These are phyloP conservation scores for Wiebesia pumilae DNA, from an alignment of 1,140 invertebrate genomes.

Conservation along the genomic window DNA sequence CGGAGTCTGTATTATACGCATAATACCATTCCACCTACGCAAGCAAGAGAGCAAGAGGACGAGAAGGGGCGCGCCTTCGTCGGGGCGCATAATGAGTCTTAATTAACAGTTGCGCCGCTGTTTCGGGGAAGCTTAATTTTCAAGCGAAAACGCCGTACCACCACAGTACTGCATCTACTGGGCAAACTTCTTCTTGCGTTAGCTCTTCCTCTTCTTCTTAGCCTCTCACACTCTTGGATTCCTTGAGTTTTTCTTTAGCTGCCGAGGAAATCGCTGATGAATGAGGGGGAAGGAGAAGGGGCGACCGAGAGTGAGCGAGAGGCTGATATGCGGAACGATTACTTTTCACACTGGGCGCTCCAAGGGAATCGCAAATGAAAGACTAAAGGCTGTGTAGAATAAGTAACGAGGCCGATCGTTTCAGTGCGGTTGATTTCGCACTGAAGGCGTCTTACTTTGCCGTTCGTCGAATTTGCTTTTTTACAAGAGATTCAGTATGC, in stretches of 20 bases:
- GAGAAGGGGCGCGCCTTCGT: conserved; percentile 6
- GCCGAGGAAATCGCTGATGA: conserved; percentile 10
- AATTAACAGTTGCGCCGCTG: conserved; percentile 74
- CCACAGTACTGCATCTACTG: background rate
- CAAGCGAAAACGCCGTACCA: conserved; percentile 41
- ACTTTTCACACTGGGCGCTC: conserved; percentile 20
- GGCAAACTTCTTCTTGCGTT: conserved; percentile 12
- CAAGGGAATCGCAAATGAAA: conserved; percentile 43
- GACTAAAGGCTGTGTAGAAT: conserved; percentile 38
- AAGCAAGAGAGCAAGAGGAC: background rate
- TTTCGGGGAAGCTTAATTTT: conserved; percentile 73
- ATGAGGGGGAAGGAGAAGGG: background rate
- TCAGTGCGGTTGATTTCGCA: conserved; percentile 37
- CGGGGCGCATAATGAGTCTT: conserved; percentile 73
- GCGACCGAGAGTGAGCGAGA: background rate
- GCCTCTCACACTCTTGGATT: background rate
- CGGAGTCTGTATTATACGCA: background rate
- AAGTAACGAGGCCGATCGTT: conserved; percentile 43
- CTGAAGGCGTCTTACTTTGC: conserved; percentile 45
- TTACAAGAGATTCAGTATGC: conserved; percentile 22
- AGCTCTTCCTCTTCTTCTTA: background rate
- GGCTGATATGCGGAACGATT: conserved; percentile 26
- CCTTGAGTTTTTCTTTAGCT: conserved; percentile 30
- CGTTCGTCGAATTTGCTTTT: conserved; percentile 13
- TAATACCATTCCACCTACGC: conserved; percentile 28